A percentile compares a stretch with the other conserved stretches of the same genome.
phyloP scores from a whole-genome alignment of 2,797 vertebrate species.

The Sus cebifrons region DNA sequence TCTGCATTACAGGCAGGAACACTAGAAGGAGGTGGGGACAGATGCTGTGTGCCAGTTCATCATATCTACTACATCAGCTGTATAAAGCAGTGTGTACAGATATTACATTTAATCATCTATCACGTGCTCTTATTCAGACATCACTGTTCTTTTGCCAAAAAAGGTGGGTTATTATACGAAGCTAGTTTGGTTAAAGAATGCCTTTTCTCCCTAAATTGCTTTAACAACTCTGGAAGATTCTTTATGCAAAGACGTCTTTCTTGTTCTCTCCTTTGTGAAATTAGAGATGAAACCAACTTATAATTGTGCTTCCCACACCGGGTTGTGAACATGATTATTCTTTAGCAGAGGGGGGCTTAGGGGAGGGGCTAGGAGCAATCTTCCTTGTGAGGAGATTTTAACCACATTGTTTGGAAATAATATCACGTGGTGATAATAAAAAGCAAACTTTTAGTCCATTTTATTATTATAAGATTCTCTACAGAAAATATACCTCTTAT shows the following conservation, averaged over 20 bases:
- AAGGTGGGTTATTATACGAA: constrained; percentile 42
- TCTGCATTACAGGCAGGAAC: background rate
- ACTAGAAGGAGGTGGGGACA: background rate
- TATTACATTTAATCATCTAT: constrained; percentile 4
- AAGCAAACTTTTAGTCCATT: constrained; percentile 54
- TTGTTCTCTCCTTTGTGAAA: constrained; percentile 60
- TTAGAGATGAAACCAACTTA: constrained; percentile 48
- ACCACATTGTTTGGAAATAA: constrained; percentile 45
- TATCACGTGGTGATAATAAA: constrained; percentile 17
- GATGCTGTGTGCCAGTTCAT: background rate
- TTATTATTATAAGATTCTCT: constrained; percentile 65
- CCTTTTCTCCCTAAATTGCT: constrained; percentile 64
- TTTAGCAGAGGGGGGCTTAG: constrained; percentile 35
- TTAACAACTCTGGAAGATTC: constrained; percentile 74
- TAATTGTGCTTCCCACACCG: background rate
- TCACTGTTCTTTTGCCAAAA: constrained; percentile 45
- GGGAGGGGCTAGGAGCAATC: background rate
- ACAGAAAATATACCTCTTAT: background rate
- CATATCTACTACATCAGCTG: background rate
- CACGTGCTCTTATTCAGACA: constrained; percentile 14
- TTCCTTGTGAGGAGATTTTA: constrained; percentile 29
- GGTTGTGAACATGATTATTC: constrained; percentile 60
- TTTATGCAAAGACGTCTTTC: constrained; percentile 75
- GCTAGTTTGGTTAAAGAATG: constrained; percentile 48
- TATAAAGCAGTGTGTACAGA: background rate